Conservation (phyloP, 1,140 invertebrate species). For the Trachymyrmex septentrionalis region DNA sequence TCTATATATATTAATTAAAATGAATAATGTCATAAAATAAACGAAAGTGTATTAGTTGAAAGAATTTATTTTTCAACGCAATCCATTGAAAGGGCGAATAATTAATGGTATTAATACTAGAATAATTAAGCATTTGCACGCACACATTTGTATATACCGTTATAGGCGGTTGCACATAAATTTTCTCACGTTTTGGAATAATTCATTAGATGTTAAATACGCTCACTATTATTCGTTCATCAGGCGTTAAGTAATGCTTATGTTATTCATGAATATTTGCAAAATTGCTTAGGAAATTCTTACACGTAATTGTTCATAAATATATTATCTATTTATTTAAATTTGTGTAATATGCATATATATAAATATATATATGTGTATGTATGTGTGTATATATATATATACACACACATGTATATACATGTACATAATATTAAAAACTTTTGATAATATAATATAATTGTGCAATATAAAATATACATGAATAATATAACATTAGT, state of each 20-base stretch:
- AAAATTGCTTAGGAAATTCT: slow-evolving; percentile 20
- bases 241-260: slow-evolving; percentile 3
- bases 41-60: neutral
- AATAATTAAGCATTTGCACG: slow-evolving; percentile 13
- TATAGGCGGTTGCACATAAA: slow-evolving; percentile 20
- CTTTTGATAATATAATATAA: neutral
- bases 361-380: too few species aligned
- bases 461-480: neutral
- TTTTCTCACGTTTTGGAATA: slow-evolving; percentile 32
- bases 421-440: neutral
- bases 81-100: neutral
- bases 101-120: slow-evolving; percentile 27
- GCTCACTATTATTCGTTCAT: slow-evolving; percentile 18
- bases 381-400: too few species aligned
- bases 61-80: neutral
- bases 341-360: neutral
- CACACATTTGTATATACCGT: neutral
- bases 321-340: neutral
- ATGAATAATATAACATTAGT: neutral
- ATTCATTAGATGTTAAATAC: slow-evolving; percentile 40
- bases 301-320: slow-evolving; percentile 7
- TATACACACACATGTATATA: too few species aligned
- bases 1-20: neutral
- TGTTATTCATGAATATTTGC: slow-evolving; percentile 43
- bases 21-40: neutral